Percentiles rank a stretch among this genome's conserved stretches.
These are phyloP conservation scores for Zaprionus tsacasi DNA, from an alignment of 1,140 invertebrate genomes.

Conservation along the genomic window DNA sequence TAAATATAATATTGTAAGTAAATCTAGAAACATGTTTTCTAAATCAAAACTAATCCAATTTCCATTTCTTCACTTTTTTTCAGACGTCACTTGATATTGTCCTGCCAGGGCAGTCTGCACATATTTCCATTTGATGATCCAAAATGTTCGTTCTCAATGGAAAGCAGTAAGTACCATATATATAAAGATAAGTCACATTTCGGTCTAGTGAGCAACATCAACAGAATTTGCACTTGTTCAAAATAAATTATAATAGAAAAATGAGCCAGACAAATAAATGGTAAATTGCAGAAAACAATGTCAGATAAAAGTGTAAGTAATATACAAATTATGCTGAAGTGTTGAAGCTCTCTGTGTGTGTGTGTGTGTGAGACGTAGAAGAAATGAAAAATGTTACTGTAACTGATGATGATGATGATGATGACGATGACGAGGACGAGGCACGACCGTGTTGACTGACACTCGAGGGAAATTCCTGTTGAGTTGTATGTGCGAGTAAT, in stretches of 20 bases:
- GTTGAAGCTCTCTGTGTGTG: too few species aligned
- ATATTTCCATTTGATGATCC: slow-evolving; percentile 98
- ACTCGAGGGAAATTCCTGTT: slow-evolving; percentile 65
- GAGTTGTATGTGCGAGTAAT: slow-evolving; percentile 6
- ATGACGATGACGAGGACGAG: slow-evolving; percentile 40
- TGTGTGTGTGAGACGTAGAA: too few species aligned
- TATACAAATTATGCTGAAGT: slow-evolving; percentile 56
- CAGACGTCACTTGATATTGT: slow-evolving; percentile 94
- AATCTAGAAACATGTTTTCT: not conserved
- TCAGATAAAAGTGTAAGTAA: slow-evolving; percentile 30
- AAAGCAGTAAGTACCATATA: slow-evolving; percentile 93
- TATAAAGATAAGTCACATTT: slow-evolving; percentile 32
- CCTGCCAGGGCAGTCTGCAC: slow-evolving; percentile 95
- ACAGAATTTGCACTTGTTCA: not conserved
- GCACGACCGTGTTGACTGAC: slow-evolving; percentile 55
- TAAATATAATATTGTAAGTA: not conserved
- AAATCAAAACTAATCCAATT: not conserved
- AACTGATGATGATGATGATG: slow-evolving; percentile 20
- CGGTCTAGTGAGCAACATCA: slow-evolving; percentile 1
- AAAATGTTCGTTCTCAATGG: slow-evolving; percentile 96
- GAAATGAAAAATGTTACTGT: slow-evolving; percentile 35
- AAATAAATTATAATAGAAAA: slow-evolving; percentile 16
- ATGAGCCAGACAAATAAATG: not conserved
- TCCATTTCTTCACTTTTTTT: slow-evolving; percentile 59
- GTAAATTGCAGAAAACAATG: not conserved